Conservation (phyloP, 2,797 vertebrate species). For the Notamacropus eugenii region DNA sequence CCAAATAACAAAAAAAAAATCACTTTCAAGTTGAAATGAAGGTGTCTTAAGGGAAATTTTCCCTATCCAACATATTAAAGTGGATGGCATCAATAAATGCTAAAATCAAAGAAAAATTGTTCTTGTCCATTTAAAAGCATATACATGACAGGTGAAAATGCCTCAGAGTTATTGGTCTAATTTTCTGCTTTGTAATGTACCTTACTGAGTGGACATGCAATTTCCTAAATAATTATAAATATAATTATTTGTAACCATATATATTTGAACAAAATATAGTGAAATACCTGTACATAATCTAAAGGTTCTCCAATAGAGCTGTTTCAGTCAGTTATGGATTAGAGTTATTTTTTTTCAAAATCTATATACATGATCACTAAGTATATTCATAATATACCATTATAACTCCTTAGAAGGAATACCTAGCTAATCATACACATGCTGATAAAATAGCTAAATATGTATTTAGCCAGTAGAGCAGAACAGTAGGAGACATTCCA, state of each 20-base stretch:
- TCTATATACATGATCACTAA: constrained; percentile 12
- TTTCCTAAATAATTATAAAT: constrained; percentile 43
- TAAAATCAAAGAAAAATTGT: neutral
- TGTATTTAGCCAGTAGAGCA: constrained; percentile 48
- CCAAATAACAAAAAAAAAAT: neutral
- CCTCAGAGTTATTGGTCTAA: neutral
- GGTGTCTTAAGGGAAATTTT: neutral
- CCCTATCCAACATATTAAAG: constrained; percentile 9
- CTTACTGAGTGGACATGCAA: neutral
- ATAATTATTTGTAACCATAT: neutral
- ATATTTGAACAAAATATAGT: neutral
- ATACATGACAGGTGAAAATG: neutral
- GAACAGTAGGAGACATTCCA: constrained; percentile 36
- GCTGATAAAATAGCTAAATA: constrained; percentile 65
- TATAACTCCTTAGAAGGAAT: constrained; percentile 50
- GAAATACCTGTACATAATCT: neutral
- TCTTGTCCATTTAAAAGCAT: neutral
- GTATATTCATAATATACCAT: neutral
- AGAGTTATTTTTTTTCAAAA: constrained; percentile 50
- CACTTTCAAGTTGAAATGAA: constrained; percentile 35
- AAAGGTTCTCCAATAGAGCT: neutral
- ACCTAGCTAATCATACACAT: constrained; percentile 42
- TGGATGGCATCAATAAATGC: neutral
- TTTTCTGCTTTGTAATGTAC: neutral
- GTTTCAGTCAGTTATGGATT: neutral